phyloP scores from a whole-genome alignment of 1,140 invertebrate genomes.

The Pseudomyrmex flavicornis region DNA sequence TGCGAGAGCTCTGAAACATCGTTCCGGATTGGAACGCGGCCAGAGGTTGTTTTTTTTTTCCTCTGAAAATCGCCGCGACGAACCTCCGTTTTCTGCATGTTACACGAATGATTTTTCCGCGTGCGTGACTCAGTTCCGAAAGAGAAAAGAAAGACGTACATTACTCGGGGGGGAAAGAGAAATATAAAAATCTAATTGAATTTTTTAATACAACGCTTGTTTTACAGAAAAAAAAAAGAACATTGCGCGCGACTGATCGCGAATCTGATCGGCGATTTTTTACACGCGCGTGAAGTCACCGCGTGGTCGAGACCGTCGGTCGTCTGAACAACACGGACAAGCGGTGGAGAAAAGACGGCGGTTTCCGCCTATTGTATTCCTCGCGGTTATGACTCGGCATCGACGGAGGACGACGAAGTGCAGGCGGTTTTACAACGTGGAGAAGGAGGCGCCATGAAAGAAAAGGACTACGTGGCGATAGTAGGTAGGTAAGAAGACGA shows the following conservation, averaged over 20 bases:
- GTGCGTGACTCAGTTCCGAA: not conserved
- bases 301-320: not conserved
- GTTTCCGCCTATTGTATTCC: slow-evolving; percentile 76
- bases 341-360: slow-evolving; percentile 76
- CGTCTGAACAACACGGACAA: slow-evolving; percentile 77
- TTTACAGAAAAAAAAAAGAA: too few relatives aligned
- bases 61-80: slow-evolving; percentile 64
- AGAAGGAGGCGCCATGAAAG: slow-evolving; percentile 46
- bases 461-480: slow-evolving; percentile 10
- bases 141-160: not conserved
- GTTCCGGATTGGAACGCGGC: slow-evolving; percentile 75
- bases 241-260: not conserved
- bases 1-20: slow-evolving; percentile 75
- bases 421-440: slow-evolving; percentile 34
- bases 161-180: too few relatives aligned
- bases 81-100: slow-evolving; percentile 55
- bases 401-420: slow-evolving; percentile 62
- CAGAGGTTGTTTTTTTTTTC: slow-evolving; percentile 83
- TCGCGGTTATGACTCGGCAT: slow-evolving; percentile 77
- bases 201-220: too few relatives aligned
- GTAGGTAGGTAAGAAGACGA: slow-evolving; percentile 35
- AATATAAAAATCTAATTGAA: too few relatives aligned
- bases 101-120: not conserved
- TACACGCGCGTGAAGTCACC: slow-evolving; percentile 68
- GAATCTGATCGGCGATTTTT: not conserved